Evolutionary conservation across 1,140 invertebrate genomes (phyloP), one percentile per base, ranked within the genome.

Genomic region (Zaprionus camerounensis): DNA sequence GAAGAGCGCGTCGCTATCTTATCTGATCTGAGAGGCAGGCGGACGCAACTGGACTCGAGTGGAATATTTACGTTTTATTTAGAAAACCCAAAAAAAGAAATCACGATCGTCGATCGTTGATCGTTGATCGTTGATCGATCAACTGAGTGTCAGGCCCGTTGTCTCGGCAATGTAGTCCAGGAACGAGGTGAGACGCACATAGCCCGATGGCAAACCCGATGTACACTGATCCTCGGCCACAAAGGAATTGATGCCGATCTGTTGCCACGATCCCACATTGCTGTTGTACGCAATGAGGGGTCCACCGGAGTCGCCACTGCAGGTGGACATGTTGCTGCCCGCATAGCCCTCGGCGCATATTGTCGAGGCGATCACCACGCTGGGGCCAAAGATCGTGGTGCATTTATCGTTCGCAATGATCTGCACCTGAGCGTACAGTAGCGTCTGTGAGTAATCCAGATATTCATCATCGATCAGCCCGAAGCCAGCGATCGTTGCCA

Each of bases 171-270:
- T 92, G 12, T 73, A 92, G 20, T 76, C 68, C 5, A 92, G 24
- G 59, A 80, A 93, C 17, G 85, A 92, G 12, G 91, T 83, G 22
- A 92, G 55, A 3, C 91, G 80, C 0, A 79, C 86, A 76, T 92
- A 92, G 22, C 86, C 91, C 15, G 91, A 92, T 0, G 91, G 91
- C n/a, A 72, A 79, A 2, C 78, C 80, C 17, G 76, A 69, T 3
- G 91, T 91, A 56, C 91, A 92, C 44, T 61, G 79, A 76, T 92
- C 90, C 46, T 91, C 65, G 28, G 91, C 88, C 7, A 91, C 91
- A 78, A 92, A 92, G 11, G 91, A 92, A 67, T 92, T 92, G 5
- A 92, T 91, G 5, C 91, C 91, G 6, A 92, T 92, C 63, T 92
- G 91, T 28, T 81, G 61, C 59, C 62, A 91, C 2, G 56, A 24